These are phyloP conservation scores for Caenorhabditis elegans DNA, from an alignment of 1,140 invertebrate genomes.

Conservation along the genomic window WBcel235 BX284603.4:10740501-10741000, in stretches of 20 bases:
- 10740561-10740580: slow-evolving; percentile 55
- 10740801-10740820: no score
- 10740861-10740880: background rate
- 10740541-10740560: slow-evolving; percentile 63
- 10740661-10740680: slow-evolving; percentile 58
- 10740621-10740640: no score
- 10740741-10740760: slow-evolving; percentile 55
- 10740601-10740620: slow-evolving; percentile 21
- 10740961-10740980: background rate
- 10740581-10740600: slow-evolving; percentile 54
- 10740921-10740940: background rate
- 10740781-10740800: no score
- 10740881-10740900: background rate
- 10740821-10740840: background rate
- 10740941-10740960: background rate
- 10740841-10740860: no score
- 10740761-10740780: slow-evolving; percentile 35
- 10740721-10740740: slow-evolving; percentile 61
- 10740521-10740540: slow-evolving; percentile 57
- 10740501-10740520: background rate
- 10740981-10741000: background rate
- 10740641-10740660: slow-evolving; percentile 58
- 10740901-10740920: background rate
- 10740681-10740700: slow-evolving; percentile 56
- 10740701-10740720: slow-evolving; percentile 37